These are phyloP conservation scores for Herminia tarsipennalis DNA, from an alignment of 2,888 invertebrate genomes.

Conservation along the genomic window DNA sequence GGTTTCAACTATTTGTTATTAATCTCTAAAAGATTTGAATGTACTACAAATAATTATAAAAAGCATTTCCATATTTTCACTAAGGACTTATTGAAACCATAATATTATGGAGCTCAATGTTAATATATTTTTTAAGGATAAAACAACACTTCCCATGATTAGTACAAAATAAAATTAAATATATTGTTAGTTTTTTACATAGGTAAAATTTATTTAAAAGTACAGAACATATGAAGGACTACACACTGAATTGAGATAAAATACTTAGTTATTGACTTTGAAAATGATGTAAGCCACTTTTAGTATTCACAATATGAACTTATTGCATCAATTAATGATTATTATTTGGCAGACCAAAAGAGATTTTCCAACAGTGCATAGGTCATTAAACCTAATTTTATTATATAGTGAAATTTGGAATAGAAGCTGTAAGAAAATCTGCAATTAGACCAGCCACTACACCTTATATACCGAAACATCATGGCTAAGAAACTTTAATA, in stretches of 20 bases:
- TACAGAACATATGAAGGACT: constrained; percentile 85
- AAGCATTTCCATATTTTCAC: constrained; percentile 16
- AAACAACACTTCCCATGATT: constrained; percentile 86
- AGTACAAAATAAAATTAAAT: constrained; percentile 86
- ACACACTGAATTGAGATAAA: constrained; percentile 86
- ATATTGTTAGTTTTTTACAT: constrained; percentile 86
- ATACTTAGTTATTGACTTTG: constrained; percentile 81
- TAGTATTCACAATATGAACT: constrained; percentile 84
- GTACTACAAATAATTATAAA: background rate
- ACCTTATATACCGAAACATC: constrained; percentile 84
- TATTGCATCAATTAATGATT: constrained; percentile 82
- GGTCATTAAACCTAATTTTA: constrained; percentile 79
- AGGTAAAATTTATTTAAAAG: constrained; percentile 85
- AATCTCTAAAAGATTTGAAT: background rate
- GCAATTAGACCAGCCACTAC: constrained; percentile 85
- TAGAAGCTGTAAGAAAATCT: constrained; percentile 86
- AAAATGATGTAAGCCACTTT: constrained; percentile 85
- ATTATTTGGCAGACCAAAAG: constrained; percentile 85
- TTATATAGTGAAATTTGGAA: constrained; percentile 83
- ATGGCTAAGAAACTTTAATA: constrained; percentile 80
- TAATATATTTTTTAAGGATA: constrained; percentile 86
- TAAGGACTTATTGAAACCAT: constrained; percentile 78
- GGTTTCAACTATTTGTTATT: no score
- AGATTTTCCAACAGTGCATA: constrained; percentile 86
- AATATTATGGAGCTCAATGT: constrained; percentile 84